A percentile compares a stretch with the other conserved stretches of the same genome.
phyloP scores from a whole-genome alignment of 2,113 vertebrate genomes.

The Bucco capensis region DNA sequence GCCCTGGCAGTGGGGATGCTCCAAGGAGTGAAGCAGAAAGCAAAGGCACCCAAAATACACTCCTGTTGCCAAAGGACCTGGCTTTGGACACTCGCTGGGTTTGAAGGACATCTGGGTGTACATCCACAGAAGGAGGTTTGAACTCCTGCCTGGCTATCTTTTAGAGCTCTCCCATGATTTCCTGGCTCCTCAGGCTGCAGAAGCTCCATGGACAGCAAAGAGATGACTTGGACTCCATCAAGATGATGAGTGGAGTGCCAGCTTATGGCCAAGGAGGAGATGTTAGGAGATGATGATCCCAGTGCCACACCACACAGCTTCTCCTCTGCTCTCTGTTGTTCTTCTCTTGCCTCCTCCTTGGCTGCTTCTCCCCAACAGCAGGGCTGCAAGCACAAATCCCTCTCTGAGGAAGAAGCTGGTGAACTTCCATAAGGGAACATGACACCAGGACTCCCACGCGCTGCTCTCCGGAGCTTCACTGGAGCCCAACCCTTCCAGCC shows the following conservation, averaged over 20 bases:
- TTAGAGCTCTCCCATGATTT: fast-evolving
- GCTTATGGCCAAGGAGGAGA: background rate
- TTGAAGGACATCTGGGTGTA: background rate
- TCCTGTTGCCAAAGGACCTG: background rate
- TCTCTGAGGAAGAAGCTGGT: background rate
- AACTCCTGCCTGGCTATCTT: background rate
- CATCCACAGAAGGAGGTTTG: background rate
- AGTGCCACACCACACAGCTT: fast-evolving
- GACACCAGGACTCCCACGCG: conserved; percentile 19
- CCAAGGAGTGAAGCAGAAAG: background rate
- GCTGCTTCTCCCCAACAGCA: background rate
- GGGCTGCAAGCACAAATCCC: background rate
- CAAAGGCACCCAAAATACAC: background rate
- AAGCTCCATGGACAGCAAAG: background rate
- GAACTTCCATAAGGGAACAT: background rate
- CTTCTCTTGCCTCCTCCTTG: background rate
- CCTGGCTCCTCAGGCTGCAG: background rate
- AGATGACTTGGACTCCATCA: background rate
- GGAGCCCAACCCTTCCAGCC: background rate
- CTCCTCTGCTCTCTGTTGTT: background rate
- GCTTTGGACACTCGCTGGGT: background rate
- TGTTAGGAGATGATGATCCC: fast-evolving
- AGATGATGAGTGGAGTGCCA: background rate
- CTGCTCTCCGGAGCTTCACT: fast-evolving
- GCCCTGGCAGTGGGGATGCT: fast-evolving